Percentiles rank a stretch among this genome's conserved stretches.
phyloP scores from a whole-genome alignment of 2,797 vertebrate species.

The Buceros bicornis region DNA sequence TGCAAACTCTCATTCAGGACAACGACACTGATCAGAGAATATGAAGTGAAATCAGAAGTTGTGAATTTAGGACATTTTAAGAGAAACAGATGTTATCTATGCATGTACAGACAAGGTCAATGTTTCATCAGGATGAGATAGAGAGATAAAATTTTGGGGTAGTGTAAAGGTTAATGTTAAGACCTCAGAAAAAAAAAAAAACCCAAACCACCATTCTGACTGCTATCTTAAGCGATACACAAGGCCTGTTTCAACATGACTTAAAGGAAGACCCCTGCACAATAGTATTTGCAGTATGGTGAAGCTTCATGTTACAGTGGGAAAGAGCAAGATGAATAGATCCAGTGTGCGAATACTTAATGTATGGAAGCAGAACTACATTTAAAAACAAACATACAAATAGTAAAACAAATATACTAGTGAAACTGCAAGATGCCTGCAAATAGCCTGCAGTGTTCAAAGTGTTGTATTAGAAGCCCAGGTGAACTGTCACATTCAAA shows the following conservation, averaged over 20 bases:
- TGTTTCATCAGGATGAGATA: not conserved
- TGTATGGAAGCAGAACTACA: not conserved
- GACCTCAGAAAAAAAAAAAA: not conserved
- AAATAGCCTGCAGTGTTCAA: not conserved
- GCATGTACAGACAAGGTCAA: rapidly evolving
- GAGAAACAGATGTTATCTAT: not conserved
- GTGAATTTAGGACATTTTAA: not conserved
- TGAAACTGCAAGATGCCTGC: not conserved
- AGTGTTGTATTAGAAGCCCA: not conserved
- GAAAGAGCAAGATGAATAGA: not conserved
- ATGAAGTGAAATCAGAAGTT: not conserved
- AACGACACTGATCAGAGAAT: not conserved
- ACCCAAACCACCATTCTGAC: not conserved
- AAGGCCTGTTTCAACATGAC: not conserved
- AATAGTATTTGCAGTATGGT: not conserved
- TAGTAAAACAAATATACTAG: not conserved
- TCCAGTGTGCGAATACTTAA: not conserved
- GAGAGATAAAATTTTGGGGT: not conserved
- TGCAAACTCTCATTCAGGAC: not conserved
- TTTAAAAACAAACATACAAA: not conserved
- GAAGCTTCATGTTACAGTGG: not conserved
- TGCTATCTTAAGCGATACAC: not conserved
- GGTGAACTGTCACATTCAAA: not conserved
- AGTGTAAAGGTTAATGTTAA: not conserved
- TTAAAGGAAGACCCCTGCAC: not conserved